Evolutionary conservation across 2,113 vertebrate genomes (phyloP), one percentile per base, ranked within the genome.

Genomic region (Mixornis gularis): DNA sequence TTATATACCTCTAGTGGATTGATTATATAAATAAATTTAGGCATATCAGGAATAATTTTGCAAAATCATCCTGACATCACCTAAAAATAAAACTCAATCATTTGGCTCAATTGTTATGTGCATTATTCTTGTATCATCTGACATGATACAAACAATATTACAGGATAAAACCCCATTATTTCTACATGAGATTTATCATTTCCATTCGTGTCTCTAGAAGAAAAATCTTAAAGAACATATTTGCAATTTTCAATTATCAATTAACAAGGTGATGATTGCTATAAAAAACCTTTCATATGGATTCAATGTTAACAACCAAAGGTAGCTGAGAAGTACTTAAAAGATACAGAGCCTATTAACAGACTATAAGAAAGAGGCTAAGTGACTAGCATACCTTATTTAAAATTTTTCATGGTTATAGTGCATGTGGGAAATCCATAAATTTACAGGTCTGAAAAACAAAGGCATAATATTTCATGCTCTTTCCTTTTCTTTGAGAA

Each of bases 151-250:
- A 59, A 79, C 13, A 64, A 26, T 29, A 64, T 64, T 20, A 17
- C 22, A 29, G 7, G 12, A 46, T 59, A 17, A 62, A 11, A 0
- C 2, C 0, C 4, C n/a, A 13, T 12, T 36, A 41, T 40, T 55
- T 88, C 19, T 21, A 27, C 32, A 38, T 18, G 26, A 3, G 4
- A 51, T 32, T 43, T 68, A 59, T 51, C 0, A 7, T 51, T 58
- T 59, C 1, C 3, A 46, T 49, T 66, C 4, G 3, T 43, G 10
- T 29, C 27, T 68, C 49, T 51, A 38, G 13, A 63, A 71, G 9
- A 48, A 2, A 26, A 60, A 46, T 29, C 10, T 63, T 56, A 30
- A 4, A 36, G 30, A 64, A 24, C 5, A 8, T 40, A 30, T 43
- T 63, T 72, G 3, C 2, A 76, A 27, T 25, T 58, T 32, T 5